Conservation (phyloP, 1,140 invertebrate genomes). For the Pygmarrhopalites habei region DNA sequence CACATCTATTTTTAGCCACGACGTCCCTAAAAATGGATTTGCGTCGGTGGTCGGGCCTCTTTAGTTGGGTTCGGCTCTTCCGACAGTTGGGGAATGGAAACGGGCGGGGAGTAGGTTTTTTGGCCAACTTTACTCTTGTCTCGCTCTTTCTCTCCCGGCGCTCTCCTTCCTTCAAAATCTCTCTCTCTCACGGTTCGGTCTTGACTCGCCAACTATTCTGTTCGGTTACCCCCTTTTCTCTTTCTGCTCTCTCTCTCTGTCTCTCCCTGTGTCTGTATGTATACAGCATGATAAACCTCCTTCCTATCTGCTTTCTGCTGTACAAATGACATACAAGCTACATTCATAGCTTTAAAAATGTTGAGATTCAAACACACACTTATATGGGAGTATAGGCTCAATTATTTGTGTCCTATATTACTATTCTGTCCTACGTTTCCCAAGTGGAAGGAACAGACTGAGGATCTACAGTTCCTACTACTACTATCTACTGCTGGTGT, state of each 20-base stretch:
- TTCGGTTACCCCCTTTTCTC: not conserved
- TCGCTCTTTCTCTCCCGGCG: not conserved
- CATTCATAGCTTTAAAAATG: too few relatives aligned
- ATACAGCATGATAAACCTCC: too few relatives aligned
- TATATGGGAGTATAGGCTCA: too few relatives aligned
- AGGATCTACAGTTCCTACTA: too few relatives aligned
- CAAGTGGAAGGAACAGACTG: too few relatives aligned
- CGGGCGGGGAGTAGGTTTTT: slow-evolving; percentile 3
- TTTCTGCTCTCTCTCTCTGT: not conserved
- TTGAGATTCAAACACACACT: too few relatives aligned
- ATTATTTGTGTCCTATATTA: too few relatives aligned
- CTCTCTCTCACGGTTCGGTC: slow-evolving; percentile 12
- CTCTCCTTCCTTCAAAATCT: not conserved
- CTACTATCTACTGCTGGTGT: too few relatives aligned
- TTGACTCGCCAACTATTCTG: not conserved
- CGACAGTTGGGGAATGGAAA: not conserved
- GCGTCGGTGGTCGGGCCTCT: slow-evolving; percentile 31
- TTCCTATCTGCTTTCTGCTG: too few relatives aligned
- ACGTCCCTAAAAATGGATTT: slow-evolving; percentile 39
- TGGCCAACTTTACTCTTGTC: slow-evolving; percentile 2
- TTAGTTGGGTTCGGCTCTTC: slow-evolving; percentile 16
- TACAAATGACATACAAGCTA: too few relatives aligned
- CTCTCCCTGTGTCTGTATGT: too few relatives aligned
- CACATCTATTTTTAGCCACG: slow-evolving; percentile 36
- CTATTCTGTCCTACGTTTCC: too few relatives aligned